These are phyloP conservation scores for Leptopilina clavipes DNA, from an alignment of 1,140 invertebrate species.

Conservation along the genomic window DNA sequence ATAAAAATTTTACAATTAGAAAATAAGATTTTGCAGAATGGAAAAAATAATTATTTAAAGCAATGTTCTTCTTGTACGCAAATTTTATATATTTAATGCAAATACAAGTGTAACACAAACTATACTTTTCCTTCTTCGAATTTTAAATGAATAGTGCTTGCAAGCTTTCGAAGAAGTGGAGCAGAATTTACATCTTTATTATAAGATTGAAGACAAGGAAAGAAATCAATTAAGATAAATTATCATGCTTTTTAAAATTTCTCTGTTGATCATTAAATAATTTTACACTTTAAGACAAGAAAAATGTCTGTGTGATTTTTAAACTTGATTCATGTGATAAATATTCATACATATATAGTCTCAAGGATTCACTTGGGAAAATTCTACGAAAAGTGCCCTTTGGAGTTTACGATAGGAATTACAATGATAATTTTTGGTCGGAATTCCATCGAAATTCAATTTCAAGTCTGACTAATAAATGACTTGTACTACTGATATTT, in stretches of 20 bases:
- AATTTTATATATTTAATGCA: not conserved
- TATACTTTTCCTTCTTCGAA: not conserved
- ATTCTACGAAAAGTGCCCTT: too few species aligned
- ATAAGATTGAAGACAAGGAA: not conserved
- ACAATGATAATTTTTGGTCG: too few species aligned
- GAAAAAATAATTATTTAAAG: not conserved
- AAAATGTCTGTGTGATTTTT: too few species aligned
- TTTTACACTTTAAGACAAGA: not conserved
- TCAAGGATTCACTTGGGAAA: too few species aligned
- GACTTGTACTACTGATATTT: too few species aligned
- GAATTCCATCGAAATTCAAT: too few species aligned
- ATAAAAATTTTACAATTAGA: too few species aligned
- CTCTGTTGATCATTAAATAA: not conserved
- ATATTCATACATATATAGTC: too few species aligned
- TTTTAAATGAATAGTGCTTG: not conserved
- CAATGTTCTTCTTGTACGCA: not conserved
- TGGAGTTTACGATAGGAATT: too few species aligned
- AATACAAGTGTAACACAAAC: not conserved
- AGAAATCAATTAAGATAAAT: not conserved
- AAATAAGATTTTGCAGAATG: too few species aligned
- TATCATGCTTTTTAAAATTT: not conserved
- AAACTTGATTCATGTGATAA: too few species aligned
- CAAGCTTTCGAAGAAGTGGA: not conserved
- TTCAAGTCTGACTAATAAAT: too few species aligned
- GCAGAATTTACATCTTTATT: constrained; percentile 11